A percentile compares a stretch with the other conserved stretches of the same genome.
Evolutionary conservation across 2,888 invertebrate species (phyloP).

Genomic region (Cosmia pyralina): DNA sequence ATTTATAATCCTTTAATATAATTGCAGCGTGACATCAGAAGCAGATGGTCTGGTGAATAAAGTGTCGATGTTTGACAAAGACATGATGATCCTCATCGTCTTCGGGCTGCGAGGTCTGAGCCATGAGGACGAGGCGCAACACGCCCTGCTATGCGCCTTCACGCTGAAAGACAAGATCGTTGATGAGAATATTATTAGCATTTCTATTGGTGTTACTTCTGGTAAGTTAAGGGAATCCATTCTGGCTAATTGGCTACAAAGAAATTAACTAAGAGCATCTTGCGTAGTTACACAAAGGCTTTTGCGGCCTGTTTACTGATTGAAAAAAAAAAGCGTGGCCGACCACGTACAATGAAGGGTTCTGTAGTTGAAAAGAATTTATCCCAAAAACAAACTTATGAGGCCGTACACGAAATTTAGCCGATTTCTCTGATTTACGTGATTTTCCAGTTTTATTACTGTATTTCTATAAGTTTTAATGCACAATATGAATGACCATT

Average conservation of each 20-base stretch:
- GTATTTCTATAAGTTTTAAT: no score
- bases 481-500: no score
- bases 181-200: slow-evolving; percentile 85
- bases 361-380: no score
- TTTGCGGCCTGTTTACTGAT: no score
- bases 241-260: not conserved
- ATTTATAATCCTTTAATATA: not conserved
- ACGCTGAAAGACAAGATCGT: slow-evolving; percentile 87
- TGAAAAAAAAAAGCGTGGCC: no score
- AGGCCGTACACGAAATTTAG: no score
- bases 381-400: no score
- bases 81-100: slow-evolving; percentile 93
- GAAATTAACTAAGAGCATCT: not conserved
- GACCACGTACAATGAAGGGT: no score
- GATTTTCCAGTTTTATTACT: no score
- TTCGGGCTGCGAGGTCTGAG: slow-evolving; percentile 94
- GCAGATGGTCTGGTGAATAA: slow-evolving; percentile 92
- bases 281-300: not conserved
- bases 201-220: slow-evolving; percentile 92
- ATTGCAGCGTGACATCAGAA: slow-evolving; percentile 83
- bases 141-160: slow-evolving; percentile 91
- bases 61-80: slow-evolving; percentile 93
- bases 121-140: slow-evolving; percentile 92
- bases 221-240: slow-evolving; percentile 78
- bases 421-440: no score